Evolutionary conservation across 2,797 vertebrate species (phyloP).

Genomic region (Alauda arvensis): DNA sequence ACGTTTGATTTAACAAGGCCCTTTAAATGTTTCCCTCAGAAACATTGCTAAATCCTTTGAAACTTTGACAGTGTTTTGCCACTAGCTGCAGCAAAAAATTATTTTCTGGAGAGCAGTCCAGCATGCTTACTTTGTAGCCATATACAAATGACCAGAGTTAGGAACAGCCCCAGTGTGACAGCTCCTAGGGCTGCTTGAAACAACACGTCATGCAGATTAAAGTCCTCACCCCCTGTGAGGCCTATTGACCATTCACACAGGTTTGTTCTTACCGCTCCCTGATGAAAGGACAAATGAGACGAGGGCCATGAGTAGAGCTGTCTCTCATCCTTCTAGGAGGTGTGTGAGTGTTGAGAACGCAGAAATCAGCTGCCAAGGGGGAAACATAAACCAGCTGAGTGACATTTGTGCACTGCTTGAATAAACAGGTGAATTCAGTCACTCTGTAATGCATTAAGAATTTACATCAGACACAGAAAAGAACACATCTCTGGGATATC

Average conservation of each 20-base stretch:
- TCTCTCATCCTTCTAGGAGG: not conserved
- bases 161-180: not conserved
- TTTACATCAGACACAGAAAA: not conserved
- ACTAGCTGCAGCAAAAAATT: conserved; percentile 43
- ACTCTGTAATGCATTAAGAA: not conserved
- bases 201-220: not conserved
- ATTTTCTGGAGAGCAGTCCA: conserved; percentile 15
- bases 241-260: not conserved
- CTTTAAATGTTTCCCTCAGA: conserved; percentile 55
- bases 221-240: not conserved
- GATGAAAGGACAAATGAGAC: not conserved
- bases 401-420: not conserved
- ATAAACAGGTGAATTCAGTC: not conserved
- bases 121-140: not conserved
- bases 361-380: not conserved
- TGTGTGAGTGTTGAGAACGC: not conserved
- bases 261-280: not conserved
- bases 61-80: conserved; percentile 45
- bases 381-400: not conserved
- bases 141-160: not conserved
- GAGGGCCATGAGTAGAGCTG: not conserved
- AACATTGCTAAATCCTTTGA: conserved; percentile 30
- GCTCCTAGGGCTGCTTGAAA: not conserved
- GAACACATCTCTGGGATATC: not conserved
- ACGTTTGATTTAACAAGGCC: conserved; percentile 41